phyloP scores from a whole-genome alignment of 1,140 invertebrate genomes.

The Leucophenga varia region DNA sequence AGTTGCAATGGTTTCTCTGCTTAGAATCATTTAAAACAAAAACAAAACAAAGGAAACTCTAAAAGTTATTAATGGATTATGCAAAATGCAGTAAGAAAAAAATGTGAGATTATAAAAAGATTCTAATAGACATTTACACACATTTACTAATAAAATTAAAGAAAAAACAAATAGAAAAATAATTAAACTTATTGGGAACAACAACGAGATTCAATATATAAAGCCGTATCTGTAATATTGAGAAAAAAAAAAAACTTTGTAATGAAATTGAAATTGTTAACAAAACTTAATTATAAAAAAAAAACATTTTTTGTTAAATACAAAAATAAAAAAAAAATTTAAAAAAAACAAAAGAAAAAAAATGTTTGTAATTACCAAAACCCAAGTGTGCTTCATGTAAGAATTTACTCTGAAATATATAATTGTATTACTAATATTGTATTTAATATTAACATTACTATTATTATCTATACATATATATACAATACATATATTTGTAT shows the following conservation, averaged over 20 bases:
- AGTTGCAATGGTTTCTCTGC: no score
- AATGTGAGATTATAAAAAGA: no score
- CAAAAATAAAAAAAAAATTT: constrained; percentile 15
- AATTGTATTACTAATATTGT: background rate
- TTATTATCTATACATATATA: constrained; percentile 18
- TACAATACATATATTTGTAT: constrained; percentile 19
- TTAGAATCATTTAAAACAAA: no score
- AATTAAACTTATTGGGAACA: constrained; percentile 38
- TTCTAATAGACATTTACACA: no score
- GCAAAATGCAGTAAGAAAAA: no score
- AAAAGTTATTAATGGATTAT: no score
- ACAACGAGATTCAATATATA: constrained; percentile 33
- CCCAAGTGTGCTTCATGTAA: constrained; percentile 56
- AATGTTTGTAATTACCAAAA: constrained; percentile 28
- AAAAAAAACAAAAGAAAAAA: constrained; percentile 1
- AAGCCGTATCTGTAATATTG: background rate
- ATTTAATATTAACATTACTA: constrained; percentile 6
- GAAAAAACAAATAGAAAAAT: constrained; percentile 2
- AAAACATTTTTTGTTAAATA: constrained; percentile 24
- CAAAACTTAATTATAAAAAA: constrained; percentile 2
- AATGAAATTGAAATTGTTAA: constrained; percentile 12
- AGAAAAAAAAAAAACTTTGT: constrained; percentile 26
- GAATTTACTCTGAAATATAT: constrained; percentile 51
- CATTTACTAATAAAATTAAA: constrained; percentile 6
- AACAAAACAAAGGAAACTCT: no score